Conservation (phyloP, 2,888 invertebrate species). For the Ophioninae sp. region DNA sequence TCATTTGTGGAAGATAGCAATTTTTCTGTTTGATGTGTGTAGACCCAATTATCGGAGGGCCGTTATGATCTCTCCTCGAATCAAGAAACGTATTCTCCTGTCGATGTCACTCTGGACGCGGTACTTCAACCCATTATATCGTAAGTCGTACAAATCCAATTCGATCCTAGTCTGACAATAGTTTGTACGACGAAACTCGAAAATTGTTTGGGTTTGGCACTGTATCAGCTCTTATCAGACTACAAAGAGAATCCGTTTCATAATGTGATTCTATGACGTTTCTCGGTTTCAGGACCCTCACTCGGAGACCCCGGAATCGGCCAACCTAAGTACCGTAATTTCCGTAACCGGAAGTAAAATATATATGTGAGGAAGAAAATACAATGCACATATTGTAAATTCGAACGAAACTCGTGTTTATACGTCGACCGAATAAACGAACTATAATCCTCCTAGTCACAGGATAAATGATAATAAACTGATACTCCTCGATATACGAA, state of each 20-base stretch:
- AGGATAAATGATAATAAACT: conserved; percentile 37
- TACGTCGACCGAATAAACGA: conserved; percentile 70
- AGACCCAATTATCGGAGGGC: conserved; percentile 79
- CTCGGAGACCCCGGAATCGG: conserved; percentile 77
- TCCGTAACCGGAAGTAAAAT: not conserved
- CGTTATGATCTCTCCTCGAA: conserved; percentile 79
- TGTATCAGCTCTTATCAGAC: too few relatives aligned
- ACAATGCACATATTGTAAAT: conserved; percentile 78
- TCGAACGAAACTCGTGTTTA: conserved; percentile 75
- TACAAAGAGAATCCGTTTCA: too few relatives aligned
- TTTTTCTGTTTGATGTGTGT: conserved; percentile 77
- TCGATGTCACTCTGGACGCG: conserved; percentile 79
- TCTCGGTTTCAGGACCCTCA: conserved; percentile 76
- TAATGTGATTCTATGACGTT: not conserved
- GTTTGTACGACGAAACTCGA: too few relatives aligned
- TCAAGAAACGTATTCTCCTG: conserved; percentile 78
- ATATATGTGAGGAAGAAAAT: conserved; percentile 64
- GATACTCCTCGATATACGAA: conserved; percentile 6
- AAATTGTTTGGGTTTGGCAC: too few relatives aligned
- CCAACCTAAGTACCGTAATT: conserved; percentile 74
- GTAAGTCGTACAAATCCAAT: conserved; percentile 72
- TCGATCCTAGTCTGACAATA: too few relatives aligned
- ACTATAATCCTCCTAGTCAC: conserved; percentile 65
- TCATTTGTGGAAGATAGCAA: conserved; percentile 47
- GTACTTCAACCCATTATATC: conserved; percentile 80